A percentile compares a stretch with the other conserved stretches of the same genome.
phyloP scores from a whole-genome alignment of 2,888 invertebrate species.

The Drosophila algonquin region DNA sequence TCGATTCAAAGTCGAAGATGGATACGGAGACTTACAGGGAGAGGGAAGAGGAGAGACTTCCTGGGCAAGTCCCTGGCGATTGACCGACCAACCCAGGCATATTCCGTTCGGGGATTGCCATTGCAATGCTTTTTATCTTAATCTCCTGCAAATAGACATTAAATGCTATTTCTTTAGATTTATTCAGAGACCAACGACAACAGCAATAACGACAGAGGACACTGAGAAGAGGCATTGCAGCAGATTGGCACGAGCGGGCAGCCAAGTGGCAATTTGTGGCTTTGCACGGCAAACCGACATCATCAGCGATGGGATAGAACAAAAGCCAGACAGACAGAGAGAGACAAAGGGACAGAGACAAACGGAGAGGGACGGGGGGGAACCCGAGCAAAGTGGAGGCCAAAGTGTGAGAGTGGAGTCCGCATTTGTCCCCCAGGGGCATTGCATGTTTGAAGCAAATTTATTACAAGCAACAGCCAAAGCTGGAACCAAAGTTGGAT shows the following conservation, averaged over 20 bases:
- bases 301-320: slow-evolving; percentile 74
- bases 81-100: not conserved
- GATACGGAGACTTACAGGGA: not conserved
- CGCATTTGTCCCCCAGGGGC: slow-evolving; percentile 76
- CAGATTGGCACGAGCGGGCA: slow-evolving; percentile 76
- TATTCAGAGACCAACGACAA: slow-evolving; percentile 60
- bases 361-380: not conserved
- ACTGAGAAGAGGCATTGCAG: slow-evolving; percentile 55
- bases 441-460: slow-evolving; percentile 78
- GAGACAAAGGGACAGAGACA: slow-evolving; percentile 43
- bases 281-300: slow-evolving; percentile 77
- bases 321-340: slow-evolving; percentile 65
- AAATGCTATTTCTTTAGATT: slow-evolving; percentile 80
- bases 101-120: slow-evolving; percentile 12
- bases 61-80: slow-evolving; percentile 8
- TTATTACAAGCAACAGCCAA: slow-evolving; percentile 76
- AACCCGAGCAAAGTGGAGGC: slow-evolving; percentile 3
- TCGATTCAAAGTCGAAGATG: slow-evolving; percentile 3
- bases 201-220: slow-evolving; percentile 47
- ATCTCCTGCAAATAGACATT: slow-evolving; percentile 81
- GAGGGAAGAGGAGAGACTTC: slow-evolving; percentile 8
- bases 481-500: slow-evolving; percentile 30
- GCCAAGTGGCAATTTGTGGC: slow-evolving; percentile 79
- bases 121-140: slow-evolving; percentile 74
- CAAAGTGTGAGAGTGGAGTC: slow-evolving; percentile 34